A percentile compares a stretch with the other conserved stretches of the same genome.
Conservation (phyloP, 2,888 invertebrate species). For the Rotaria socialis region DNA sequence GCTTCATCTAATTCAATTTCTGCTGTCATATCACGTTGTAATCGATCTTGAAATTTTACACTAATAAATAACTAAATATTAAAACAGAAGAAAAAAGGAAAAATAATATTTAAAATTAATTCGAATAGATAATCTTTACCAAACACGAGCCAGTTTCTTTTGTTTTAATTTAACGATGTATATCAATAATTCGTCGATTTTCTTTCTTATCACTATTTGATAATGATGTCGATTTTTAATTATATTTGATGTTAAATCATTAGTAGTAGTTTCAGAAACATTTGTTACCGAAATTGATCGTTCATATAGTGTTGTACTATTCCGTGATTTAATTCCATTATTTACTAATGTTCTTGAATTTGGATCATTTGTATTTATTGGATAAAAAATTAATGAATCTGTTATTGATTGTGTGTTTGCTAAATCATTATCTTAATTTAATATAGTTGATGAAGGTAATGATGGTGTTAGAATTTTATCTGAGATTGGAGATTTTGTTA, state of each 20-base stretch:
- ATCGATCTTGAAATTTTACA: slow-evolving; percentile 33
- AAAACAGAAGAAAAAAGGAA: not conserved
- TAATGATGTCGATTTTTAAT: not conserved
- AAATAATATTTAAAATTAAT: not conserved
- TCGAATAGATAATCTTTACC: not conserved
- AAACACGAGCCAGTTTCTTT: slow-evolving; percentile 6
- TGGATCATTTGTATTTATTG: not conserved
- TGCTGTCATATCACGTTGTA: slow-evolving; percentile 35
- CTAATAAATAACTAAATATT: slow-evolving; percentile 26
- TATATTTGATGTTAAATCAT: not conserved
- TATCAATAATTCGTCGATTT: slow-evolving; percentile 32
- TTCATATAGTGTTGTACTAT: not conserved
- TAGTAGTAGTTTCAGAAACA: not conserved
- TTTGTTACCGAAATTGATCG: not conserved
- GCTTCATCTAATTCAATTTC: slow-evolving; percentile 19
- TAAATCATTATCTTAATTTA: not conserved
- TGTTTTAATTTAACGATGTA: slow-evolving; percentile 16
- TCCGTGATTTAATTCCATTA: not conserved
- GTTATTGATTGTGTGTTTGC: not conserved
- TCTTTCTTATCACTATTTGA: not conserved
- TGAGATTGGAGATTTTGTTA: not conserved
- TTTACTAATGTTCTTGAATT: not conserved
- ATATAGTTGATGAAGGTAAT: not conserved
- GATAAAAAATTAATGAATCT: not conserved
- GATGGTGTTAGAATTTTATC: not conserved